Conservation (phyloP, 2,797 vertebrate genomes). For the Crocodylus rhombifer region DNA sequence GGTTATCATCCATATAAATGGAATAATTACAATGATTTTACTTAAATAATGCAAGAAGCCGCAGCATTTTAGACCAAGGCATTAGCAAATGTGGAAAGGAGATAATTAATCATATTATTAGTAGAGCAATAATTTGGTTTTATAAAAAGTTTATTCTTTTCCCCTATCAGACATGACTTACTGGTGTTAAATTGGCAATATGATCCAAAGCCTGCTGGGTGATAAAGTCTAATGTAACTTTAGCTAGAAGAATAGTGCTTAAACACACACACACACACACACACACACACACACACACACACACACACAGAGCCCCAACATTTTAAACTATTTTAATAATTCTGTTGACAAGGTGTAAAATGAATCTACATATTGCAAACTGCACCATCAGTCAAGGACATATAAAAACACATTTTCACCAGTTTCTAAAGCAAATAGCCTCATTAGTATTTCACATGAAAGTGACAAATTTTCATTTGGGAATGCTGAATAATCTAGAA, state of each 20-base stretch:
- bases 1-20: fast-evolving
- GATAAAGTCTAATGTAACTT: not conserved
- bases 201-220: not conserved
- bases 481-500: not conserved
- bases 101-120: not conserved
- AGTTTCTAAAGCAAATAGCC: not conserved
- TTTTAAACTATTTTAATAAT: not conserved
- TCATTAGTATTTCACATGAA: not conserved
- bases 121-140: not conserved
- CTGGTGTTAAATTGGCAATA: not conserved
- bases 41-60: not conserved
- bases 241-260: not conserved
- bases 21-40: not conserved
- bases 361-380: not conserved
- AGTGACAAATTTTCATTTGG: not conserved
- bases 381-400: not conserved
- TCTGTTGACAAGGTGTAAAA: not conserved
- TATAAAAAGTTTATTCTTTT: not conserved
- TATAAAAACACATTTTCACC: not conserved
- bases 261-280: too few relatives aligned
- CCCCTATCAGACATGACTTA: not conserved
- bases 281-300: too few relatives aligned
- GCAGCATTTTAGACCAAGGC: not conserved
- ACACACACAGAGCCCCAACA: too few relatives aligned
- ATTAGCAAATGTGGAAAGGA: not conserved